Base-by-base conservation (phyloP, 2,113 vertebrate species). In the Notarius quadriscutis region DNA sequence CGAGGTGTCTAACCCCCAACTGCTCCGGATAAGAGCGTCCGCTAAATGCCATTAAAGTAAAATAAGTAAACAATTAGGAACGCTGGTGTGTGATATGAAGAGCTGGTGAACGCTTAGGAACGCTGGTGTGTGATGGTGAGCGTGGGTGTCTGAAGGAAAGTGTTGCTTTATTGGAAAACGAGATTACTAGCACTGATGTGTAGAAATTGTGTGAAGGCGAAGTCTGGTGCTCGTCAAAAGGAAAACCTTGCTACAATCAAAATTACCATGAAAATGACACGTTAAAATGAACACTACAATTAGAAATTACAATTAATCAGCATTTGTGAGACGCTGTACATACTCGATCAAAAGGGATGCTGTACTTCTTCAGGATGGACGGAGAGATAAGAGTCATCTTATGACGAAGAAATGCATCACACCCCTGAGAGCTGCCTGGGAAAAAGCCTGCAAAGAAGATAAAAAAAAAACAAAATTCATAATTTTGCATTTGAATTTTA, bases 321-420 rank as follows among this genome's bases (percentile, higher is more conserved):
- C 30, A 72, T 11, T 25, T 8, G 9, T 1, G 25, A 83, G 7
- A 25, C 55, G n/a, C 18, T 87, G 63, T 83, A 95, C 97, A 0
- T 93, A 99, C 98, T 95, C 97, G 95, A 93, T 99, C 96, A 84
- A 99, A 99, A 2, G 98, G 98, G 90, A 99, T 99, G 65, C 98
- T 93, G 0, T 99, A 99, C 86, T 99, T 99, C 96, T 98, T 99
- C 92, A 99, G 92, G 91, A 99, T 99, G 5, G 98, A 99, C 55
- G 98, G 98, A 0, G 98, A 99, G 84, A 99, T 97, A 87, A 99
- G 96, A 0, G 98, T 99, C 98, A 99, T 99, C 95, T 99, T 99
- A 95, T 99, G 98, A 5, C 98, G 96, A 63, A 99, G 96, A 90
- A 99, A 99, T 58, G 98, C 98, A 0, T 99, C 98, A 0, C 98